Conservation (phyloP, 2,113 vertebrate genomes). For the Eptatretus burgeri region DNA sequence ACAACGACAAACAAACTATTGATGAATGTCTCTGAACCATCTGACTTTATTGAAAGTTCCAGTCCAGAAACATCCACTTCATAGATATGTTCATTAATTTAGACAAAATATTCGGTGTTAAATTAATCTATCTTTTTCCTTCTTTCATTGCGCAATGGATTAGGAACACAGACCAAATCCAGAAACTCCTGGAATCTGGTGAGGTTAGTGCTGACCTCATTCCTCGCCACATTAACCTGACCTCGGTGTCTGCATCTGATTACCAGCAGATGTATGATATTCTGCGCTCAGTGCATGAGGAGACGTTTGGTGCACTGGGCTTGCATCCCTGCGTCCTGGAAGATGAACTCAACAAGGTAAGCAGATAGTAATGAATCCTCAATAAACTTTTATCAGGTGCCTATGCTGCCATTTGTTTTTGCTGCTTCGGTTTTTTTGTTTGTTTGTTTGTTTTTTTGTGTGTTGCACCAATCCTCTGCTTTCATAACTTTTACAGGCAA, state of each 20-base stretch:
- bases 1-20: too few relatives aligned
- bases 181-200: slow-evolving; percentile 46
- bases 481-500: too few relatives aligned
- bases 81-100: too few relatives aligned
- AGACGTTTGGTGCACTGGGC: slow-evolving; percentile 40
- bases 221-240: slow-evolving; percentile 80
- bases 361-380: slow-evolving; percentile 1
- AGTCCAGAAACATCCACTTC: too few relatives aligned
- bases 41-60: too few relatives aligned
- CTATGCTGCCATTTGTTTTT: too few relatives aligned
- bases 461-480: too few relatives aligned
- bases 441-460: too few relatives aligned
- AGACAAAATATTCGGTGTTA: too few relatives aligned
- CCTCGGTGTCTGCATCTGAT: slow-evolving; percentile 52
- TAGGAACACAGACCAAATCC: slow-evolving; percentile 79
- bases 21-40: too few relatives aligned
- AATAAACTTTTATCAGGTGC: too few relatives aligned
- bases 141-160: neutral
- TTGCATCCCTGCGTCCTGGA: slow-evolving; percentile 55
- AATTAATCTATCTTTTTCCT: neutral
- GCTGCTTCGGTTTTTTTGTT: too few relatives aligned
- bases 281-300: slow-evolving; percentile 64
- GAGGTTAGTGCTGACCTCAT: slow-evolving; percentile 66
- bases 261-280: slow-evolving; percentile 72
- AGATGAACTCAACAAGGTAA: slow-evolving; percentile 74